phyloP scores from a whole-genome alignment of 2,113 vertebrate species.

The Megaleporinus macrocephalus region DNA sequence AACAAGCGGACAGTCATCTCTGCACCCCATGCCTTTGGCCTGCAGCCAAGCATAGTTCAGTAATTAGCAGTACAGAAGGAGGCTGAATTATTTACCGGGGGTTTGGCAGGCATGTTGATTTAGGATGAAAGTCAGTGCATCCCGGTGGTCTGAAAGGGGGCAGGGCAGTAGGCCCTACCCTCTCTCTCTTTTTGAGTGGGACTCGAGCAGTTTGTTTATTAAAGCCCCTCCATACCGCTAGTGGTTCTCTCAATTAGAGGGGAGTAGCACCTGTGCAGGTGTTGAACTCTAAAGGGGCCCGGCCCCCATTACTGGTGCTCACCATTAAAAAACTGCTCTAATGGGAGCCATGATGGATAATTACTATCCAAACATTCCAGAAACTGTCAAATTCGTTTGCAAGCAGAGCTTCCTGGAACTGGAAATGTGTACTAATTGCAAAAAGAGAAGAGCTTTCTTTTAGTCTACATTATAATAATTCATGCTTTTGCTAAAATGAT shows the following conservation, averaged over 20 bases:
- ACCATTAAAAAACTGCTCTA: slow-evolving; percentile 40
- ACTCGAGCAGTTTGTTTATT: slow-evolving; percentile 10
- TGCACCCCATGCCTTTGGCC: neutral
- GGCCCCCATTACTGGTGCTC: slow-evolving; percentile 28
- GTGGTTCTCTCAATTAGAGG: neutral
- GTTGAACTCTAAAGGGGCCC: slow-evolving; percentile 36
- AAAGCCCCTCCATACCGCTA: slow-evolving; percentile 16
- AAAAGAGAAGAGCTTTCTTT: neutral
- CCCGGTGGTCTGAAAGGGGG: slow-evolving; percentile 17
- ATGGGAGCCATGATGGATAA: slow-evolving; percentile 32
- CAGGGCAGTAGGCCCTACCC: slow-evolving; percentile 7
- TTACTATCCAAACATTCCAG: slow-evolving; percentile 19
- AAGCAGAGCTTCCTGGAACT: neutral
- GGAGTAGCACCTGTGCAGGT: slow-evolving; percentile 36
- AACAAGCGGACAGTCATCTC: neutral
- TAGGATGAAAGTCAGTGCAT: slow-evolving; percentile 28
- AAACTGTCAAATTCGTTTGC: neutral
- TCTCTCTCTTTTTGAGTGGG: neutral
- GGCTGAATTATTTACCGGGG: slow-evolving; percentile 40
- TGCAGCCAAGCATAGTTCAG: neutral
- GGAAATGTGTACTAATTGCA: neutral
- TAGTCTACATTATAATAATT: neutral
- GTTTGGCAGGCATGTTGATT: slow-evolving; percentile 35
- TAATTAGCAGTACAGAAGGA: slow-evolving; percentile 42
- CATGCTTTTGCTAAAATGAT: neutral